A percentile compares a stretch with the other conserved stretches of the same genome.
These are phyloP conservation scores for Megaustenia siamemsis DNA, from an alignment of 2,888 invertebrate genomes.

Conservation along the genomic window DNA sequence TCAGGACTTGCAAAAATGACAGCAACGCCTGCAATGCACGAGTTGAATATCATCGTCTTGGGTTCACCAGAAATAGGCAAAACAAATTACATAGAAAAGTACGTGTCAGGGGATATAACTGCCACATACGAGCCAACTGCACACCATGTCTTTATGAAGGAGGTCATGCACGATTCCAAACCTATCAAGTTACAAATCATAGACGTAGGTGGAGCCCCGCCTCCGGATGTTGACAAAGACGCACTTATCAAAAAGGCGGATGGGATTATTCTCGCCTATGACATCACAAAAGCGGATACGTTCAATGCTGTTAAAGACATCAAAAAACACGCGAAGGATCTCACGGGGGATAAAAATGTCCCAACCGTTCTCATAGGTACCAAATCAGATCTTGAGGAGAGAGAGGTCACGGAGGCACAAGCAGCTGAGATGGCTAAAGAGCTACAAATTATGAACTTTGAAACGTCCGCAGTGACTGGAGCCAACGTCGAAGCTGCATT, in stretches of 20 bases:
- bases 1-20: no score
- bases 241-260: not conserved
- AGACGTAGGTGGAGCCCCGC: not conserved
- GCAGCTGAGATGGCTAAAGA: not conserved
- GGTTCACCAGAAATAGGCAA: not conserved
- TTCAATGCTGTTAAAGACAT: not conserved
- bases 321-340: not conserved
- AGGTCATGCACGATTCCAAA: not conserved
- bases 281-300: slow-evolving; percentile 1
- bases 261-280: not conserved
- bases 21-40: no score
- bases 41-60: not conserved
- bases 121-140: not conserved
- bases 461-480: not conserved
- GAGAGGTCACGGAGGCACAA: not conserved
- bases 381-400: not conserved
- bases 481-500: not conserved
- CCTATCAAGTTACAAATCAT: not conserved
- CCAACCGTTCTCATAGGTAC: not conserved
- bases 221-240: not conserved
- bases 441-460: not conserved
- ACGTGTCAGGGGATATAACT: not conserved
- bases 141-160: not conserved
- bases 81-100: not conserved
- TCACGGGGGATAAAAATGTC: no score